Percentiles rank a stretch among this genome's conserved stretches.
These are phyloP conservation scores for Gymnosoma rotundatum DNA, from an alignment of 2,888 invertebrate genomes.

Conservation along the genomic window DNA sequence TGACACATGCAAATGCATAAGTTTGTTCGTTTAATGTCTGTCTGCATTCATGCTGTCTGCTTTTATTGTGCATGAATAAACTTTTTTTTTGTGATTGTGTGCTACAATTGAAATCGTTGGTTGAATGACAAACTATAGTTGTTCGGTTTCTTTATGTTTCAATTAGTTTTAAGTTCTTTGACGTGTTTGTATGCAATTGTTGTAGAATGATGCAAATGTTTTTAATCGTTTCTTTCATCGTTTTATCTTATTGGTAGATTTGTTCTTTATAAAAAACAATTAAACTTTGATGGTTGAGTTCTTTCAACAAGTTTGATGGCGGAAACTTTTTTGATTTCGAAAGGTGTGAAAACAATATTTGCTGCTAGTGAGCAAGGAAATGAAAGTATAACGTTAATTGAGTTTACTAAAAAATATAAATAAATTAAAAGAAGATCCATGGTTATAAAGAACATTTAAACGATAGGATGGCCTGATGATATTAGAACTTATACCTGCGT, in stretches of 20 bases:
- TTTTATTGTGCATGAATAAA: constrained; percentile 27
- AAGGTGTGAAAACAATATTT: constrained; percentile 4
- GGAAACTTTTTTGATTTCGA: background rate
- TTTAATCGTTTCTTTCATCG: constrained; percentile 17
- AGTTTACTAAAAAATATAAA: too few relatives aligned
- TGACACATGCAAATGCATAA: constrained; percentile 20
- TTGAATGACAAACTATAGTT: constrained; percentile 16
- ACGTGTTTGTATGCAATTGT: constrained; percentile 45
- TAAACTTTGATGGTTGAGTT: background rate
- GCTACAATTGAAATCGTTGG: constrained; percentile 3
- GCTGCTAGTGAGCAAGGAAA: too few relatives aligned
- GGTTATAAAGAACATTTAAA: too few relatives aligned
- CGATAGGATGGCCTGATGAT: too few relatives aligned
- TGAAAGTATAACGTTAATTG: background rate
- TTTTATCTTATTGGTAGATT: constrained; percentile 9
- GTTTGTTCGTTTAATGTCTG: background rate
- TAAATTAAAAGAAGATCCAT: too few relatives aligned
- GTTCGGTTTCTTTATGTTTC: constrained; percentile 31
- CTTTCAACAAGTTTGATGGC: background rate
- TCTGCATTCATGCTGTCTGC: background rate
- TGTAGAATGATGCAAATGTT: constrained; percentile 30
- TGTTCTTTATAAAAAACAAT: background rate
- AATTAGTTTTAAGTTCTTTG: constrained; percentile 47
- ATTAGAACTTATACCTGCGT: too few relatives aligned
- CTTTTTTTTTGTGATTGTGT: background rate